These are phyloP conservation scores for Ploceus nigricollis DNA, from an alignment of 2,113 vertebrate species.

Conservation along the genomic window DNA sequence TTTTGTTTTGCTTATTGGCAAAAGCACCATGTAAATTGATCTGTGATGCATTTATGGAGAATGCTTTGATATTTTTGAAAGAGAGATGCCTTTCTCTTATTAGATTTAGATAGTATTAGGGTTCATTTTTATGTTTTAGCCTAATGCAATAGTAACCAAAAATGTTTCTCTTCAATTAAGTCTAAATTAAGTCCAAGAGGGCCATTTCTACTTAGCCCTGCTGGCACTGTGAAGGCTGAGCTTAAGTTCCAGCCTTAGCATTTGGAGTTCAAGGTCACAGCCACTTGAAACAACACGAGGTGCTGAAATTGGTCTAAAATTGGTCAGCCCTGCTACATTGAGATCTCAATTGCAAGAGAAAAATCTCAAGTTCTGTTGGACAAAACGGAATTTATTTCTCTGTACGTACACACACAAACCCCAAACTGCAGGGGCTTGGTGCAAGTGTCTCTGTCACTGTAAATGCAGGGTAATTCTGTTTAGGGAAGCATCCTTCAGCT, in stretches of 20 bases:
- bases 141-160: conserved; percentile 80
- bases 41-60: conserved; percentile 77
- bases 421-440: neutral
- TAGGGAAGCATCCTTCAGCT: neutral
- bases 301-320: neutral
- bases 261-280: neutral
- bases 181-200: conserved; percentile 71
- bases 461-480: neutral
- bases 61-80: conserved; percentile 78
- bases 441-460: neutral
- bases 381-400: neutral
- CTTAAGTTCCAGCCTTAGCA: conserved; percentile 39
- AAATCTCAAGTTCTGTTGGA: neutral
- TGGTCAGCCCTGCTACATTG: neutral
- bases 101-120: conserved; percentile 81
- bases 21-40: conserved; percentile 86
- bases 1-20: conserved; percentile 80
- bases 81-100: conserved; percentile 80
- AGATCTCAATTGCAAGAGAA: neutral
- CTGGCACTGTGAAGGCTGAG: conserved; percentile 39
- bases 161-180: conserved; percentile 73
- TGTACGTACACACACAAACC: neutral
- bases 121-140: conserved; percentile 77
- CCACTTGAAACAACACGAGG: neutral
- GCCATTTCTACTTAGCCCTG: conserved; percentile 49